Conservation (phyloP, 2,113 vertebrate species). For the Tetrax tetrax region DNA sequence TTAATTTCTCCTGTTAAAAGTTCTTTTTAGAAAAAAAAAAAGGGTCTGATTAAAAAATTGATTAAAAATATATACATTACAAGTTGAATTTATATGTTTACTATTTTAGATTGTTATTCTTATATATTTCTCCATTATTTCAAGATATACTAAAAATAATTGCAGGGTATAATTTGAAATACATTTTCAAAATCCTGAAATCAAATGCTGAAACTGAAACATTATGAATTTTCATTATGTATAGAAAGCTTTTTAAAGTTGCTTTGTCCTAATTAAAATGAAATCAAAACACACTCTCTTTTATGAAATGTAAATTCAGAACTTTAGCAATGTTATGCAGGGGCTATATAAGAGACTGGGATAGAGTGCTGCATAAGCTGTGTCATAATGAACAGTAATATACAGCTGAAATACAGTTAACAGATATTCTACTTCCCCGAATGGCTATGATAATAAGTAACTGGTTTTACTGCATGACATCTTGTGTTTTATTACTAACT, state of each 20-base stretch:
- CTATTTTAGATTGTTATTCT: background rate
- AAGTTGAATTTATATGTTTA: background rate
- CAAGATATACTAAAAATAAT: background rate
- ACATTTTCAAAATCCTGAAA: background rate
- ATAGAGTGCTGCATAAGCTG: background rate
- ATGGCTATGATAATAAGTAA: background rate
- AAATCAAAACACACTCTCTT: background rate
- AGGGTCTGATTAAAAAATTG: background rate
- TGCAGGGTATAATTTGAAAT: background rate
- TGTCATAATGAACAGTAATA: background rate
- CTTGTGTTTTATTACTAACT: background rate
- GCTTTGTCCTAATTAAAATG: background rate
- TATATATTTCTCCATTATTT: background rate
- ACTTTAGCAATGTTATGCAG: background rate
- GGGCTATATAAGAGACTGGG: background rate
- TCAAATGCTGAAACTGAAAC: background rate
- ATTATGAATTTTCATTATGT: background rate
- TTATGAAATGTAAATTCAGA: background rate
- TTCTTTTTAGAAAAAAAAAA: background rate
- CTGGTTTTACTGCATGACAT: background rate
- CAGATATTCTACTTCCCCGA: background rate
- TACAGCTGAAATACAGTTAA: background rate
- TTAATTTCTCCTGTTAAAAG: background rate
- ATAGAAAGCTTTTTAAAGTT: background rate
- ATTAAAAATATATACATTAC: background rate